Base-by-base conservation (phyloP, 1,140 invertebrate species). In the Platyscapa corneri region DNA sequence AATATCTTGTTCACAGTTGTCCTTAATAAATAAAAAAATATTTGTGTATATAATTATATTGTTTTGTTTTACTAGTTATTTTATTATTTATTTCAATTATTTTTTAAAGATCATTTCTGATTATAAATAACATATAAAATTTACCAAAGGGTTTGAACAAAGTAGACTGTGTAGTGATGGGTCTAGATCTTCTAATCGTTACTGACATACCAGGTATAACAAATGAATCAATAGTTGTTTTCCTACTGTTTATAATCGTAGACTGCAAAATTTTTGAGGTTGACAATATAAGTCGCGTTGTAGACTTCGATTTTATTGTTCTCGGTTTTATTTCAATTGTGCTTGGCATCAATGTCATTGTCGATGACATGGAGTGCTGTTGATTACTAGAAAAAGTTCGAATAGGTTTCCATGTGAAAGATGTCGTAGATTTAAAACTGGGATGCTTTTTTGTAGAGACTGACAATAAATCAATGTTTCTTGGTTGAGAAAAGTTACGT, bases 381-480 rank as follows among this genome's bases (percentile, higher is more conserved):
- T 79, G n/a, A 34, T 77, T 56, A 65, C 27, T 56, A 8, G 60
- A 74, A 53, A 67, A 60, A 18, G 80, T 82, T 53, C 64, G 20
- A 8, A 89, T 60, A 3, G 89, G 87, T 84, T 88, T 89, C 88
- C 88, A 88, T 20, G 87, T 88, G 27, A 84, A 87, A 6, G 77
- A 39, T 79, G 42, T 72, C 30, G 84, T 87, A 16, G 86, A 75
- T 82, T 39, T 76, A 39, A 75, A 53, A 88, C 84, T 77, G 87
- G 89, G 89, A 87, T 87, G 88, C 84, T 88, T 91, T 82, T 88
- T 92, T 85, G 82, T 91, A 87, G 86, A 67, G 27, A 78, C 76
- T 30, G 88, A 85, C 34, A 88, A 60, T 20, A 92, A 80, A 75
- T 92, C 91, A 30, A 91, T 91, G 53, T 91, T 86, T 87, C 90